These are phyloP conservation scores for Pristionchus exspectatus DNA, from an alignment of 2,888 invertebrate species.

Conservation along the genomic window DNA sequence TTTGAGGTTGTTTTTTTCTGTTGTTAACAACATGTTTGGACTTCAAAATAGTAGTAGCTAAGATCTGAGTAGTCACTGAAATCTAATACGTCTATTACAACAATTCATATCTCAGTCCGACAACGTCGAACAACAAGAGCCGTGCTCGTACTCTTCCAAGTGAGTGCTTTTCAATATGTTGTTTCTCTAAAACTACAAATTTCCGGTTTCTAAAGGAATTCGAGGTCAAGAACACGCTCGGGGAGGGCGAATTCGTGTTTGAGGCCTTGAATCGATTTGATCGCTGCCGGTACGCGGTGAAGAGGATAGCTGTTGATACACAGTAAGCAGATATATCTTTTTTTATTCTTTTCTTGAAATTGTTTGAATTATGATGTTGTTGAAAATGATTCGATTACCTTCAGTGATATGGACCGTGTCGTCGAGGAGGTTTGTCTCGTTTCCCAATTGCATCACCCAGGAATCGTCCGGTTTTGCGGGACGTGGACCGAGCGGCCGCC, in stretches of 20 bases:
- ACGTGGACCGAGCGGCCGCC: constrained; percentile 96
- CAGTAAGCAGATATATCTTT: neutral
- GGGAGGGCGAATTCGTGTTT: neutral
- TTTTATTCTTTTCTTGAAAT: no score
- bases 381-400: neutral
- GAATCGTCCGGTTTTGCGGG: constrained; percentile 95
- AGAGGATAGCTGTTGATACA: neutral
- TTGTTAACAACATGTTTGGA: neutral
- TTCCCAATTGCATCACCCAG: constrained; percentile 93
- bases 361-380: no score
- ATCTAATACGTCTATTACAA: neutral
- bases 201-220: neutral
- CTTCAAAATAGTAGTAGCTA: neutral
- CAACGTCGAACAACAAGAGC: neutral
- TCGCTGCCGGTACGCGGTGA: neutral
- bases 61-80: no score
- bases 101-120: neutral
- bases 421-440: constrained; percentile 89
- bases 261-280: neutral
- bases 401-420: neutral
- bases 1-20: neutral
- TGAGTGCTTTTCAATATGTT: neutral
- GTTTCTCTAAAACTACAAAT: neutral
- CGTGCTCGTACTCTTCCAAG: neutral
- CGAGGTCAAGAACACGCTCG: neutral